Percentiles rank a stretch among this genome's conserved stretches.
Evolutionary conservation across 2,797 vertebrate genomes (phyloP).

Genomic region (Sebastes oblongus): DNA sequence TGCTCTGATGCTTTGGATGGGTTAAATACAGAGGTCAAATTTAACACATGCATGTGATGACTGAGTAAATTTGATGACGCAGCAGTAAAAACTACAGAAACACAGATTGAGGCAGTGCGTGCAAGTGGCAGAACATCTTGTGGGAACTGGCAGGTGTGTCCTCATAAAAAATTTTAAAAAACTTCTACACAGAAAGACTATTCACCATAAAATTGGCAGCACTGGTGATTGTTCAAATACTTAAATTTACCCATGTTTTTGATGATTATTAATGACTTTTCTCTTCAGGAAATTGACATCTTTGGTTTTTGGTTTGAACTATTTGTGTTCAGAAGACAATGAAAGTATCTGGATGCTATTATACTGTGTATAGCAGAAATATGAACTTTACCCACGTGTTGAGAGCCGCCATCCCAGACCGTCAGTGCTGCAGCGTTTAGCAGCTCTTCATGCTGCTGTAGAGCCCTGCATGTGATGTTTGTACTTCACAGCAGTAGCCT

Average conservation of each 20-base stretch:
- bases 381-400: neutral
- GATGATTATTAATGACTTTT: neutral
- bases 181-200: neutral
- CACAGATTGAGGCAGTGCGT: neutral
- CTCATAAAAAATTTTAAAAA: neutral
- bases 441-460: neutral
- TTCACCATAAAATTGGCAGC: neutral
- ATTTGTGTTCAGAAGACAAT: neutral
- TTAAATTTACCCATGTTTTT: neutral
- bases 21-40: too few relatives aligned
- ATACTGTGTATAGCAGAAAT: neutral
- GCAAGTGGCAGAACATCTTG: neutral
- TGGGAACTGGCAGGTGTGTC: neutral
- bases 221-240: neutral
- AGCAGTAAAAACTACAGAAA: neutral
- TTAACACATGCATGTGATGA: too few relatives aligned
- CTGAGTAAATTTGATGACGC: neutral
- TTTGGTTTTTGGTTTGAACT: neutral
- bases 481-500: neutral
- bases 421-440: neutral
- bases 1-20: too few relatives aligned
- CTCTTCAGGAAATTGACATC: neutral
- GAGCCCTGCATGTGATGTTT: neutral
- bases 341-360: too few relatives aligned
- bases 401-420: neutral